phyloP scores from a whole-genome alignment of 2,888 invertebrate species.

The Lepidocyrtoides sp. region DNA sequence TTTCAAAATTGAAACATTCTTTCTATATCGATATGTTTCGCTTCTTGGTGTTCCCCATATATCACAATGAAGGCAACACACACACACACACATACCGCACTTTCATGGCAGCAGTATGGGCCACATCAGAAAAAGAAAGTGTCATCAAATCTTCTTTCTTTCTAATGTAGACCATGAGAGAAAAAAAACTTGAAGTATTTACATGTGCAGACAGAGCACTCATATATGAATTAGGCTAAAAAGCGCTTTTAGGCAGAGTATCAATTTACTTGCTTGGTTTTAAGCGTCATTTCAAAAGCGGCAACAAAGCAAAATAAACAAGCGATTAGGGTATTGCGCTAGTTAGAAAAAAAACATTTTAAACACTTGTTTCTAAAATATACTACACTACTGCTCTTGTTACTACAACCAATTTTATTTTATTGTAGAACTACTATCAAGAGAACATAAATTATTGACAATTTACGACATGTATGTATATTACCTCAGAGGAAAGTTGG shows the following conservation, averaged over 20 bases:
- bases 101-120: no score
- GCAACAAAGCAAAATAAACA: not conserved
- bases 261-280: not conserved
- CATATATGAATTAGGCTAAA: not conserved
- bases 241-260: no score
- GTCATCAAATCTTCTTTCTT: no score
- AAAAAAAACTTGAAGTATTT: no score
- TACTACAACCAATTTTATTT: not conserved
- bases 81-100: no score
- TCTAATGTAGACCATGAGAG: no score
- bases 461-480: constrained; percentile 16
- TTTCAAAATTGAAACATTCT: no score
- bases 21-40: no score
- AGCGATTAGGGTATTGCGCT: not conserved
- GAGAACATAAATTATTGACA: not conserved
- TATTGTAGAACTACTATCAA: not conserved
- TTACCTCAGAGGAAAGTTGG: constrained; percentile 77
- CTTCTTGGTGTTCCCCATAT: no score
- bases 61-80: no score
- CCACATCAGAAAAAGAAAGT: no score
- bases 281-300: not conserved
- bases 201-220: not conserved
- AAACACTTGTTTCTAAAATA: not conserved
- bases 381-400: not conserved
- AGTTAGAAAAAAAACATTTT: not conserved